These are phyloP conservation scores for Trachops cirrhosus DNA, from an alignment of 2,797 vertebrate genomes.

Conservation along the genomic window DNA sequence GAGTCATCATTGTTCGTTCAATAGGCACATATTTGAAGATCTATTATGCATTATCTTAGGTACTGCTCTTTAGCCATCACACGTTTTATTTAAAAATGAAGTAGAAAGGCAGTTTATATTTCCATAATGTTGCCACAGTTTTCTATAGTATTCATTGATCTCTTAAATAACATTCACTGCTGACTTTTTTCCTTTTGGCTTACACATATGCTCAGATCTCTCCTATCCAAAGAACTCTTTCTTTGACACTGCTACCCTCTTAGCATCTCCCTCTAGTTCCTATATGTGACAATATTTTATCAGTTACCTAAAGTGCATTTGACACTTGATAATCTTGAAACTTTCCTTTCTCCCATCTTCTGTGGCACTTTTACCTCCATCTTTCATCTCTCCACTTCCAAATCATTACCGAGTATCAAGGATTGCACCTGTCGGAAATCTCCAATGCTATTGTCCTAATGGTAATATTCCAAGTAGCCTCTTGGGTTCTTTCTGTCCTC, in stretches of 20 bases:
- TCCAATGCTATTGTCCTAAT: neutral
- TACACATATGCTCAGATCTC: neutral
- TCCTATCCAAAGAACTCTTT: neutral
- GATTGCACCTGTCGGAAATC: neutral
- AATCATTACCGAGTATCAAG: constrained; percentile 3
- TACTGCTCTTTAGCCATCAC: neutral
- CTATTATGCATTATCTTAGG: constrained; percentile 1
- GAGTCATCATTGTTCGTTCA: constrained; percentile 36
- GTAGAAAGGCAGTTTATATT: neutral
- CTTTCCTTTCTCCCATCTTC: neutral
- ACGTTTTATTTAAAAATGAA: constrained; percentile 41
- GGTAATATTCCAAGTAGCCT: neutral
- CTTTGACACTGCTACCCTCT: neutral
- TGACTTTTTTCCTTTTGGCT: neutral
- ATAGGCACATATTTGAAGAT: neutral
- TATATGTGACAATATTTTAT: neutral
- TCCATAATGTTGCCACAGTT: constrained; percentile 1
- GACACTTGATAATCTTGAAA: constrained; percentile 16
- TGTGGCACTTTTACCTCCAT: neutral
- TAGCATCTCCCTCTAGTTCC: neutral
- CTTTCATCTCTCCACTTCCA: neutral
- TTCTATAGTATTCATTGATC: neutral
- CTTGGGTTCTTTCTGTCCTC: neutral
- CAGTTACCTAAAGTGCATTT: neutral
- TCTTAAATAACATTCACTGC: constrained; percentile 3